Evolutionary conservation across 2,797 vertebrate genomes (phyloP).

Genomic region (Oophaga sylvatica): DNA sequence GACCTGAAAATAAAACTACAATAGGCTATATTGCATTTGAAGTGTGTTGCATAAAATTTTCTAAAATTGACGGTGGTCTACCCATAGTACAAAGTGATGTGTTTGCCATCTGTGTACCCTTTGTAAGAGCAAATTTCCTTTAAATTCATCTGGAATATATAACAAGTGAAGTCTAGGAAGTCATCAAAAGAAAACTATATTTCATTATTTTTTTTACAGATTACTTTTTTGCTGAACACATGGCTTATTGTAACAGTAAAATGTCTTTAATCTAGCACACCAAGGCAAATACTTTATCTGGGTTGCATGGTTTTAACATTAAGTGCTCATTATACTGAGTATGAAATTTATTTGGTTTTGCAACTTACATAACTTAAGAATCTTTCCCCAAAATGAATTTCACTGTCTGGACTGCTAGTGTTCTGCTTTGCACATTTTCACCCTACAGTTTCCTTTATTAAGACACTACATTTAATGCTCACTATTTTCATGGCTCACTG

Average conservation of each 20-base stretch:
- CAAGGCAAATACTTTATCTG: not conserved
- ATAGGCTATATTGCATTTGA: constrained; percentile 15
- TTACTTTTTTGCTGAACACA: not conserved
- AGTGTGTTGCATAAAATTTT: constrained; percentile 3
- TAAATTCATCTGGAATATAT: constrained; percentile 36
- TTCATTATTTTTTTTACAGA: not conserved
- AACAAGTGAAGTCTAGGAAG: not conserved
- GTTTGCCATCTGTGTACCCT: constrained; percentile 25
- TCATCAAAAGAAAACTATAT: not conserved
- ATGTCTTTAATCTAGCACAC: not conserved
- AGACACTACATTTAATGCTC: no score
- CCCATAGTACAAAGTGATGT: not conserved
- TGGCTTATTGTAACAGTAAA: not conserved
- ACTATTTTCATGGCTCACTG: no score
- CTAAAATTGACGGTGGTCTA: not conserved
- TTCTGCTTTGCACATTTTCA: not conserved
- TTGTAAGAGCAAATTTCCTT: not conserved
- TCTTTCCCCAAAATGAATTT: no score
- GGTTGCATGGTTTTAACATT: not conserved
- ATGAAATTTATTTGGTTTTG: not conserved
- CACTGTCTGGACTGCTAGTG: no score
- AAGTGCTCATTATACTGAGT: not conserved
- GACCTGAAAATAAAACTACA: not conserved
- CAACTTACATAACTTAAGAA: no score
- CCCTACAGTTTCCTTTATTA: not conserved